phyloP scores from a whole-genome alignment of 2,113 vertebrate genomes.

The Protobothrops flavoviridis region DNA sequence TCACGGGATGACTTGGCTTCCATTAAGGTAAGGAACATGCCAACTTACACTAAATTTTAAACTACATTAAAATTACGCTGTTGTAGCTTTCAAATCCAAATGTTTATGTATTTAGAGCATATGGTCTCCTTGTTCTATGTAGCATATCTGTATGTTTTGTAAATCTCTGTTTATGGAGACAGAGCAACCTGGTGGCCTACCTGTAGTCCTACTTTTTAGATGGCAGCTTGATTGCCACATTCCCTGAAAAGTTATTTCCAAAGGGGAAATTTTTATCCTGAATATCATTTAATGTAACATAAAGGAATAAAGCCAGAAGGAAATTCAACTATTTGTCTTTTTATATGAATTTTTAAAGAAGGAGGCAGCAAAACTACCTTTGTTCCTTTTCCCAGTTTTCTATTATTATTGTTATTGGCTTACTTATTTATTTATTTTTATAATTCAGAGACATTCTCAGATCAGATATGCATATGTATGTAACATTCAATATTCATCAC shows the following conservation, averaged over 20 bases:
- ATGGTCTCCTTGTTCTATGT: not conserved
- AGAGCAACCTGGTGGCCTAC: not conserved
- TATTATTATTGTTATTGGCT: not conserved
- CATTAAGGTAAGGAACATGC: conserved; percentile 56
- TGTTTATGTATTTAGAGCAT: not conserved
- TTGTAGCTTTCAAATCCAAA: not conserved
- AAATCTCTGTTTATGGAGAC: not conserved
- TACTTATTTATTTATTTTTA: not conserved
- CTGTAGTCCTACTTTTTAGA: not conserved
- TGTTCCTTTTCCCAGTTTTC: not conserved
- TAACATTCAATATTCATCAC: not conserved
- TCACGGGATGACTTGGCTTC: not conserved
- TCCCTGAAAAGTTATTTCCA: not conserved
- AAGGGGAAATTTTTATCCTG: not conserved
- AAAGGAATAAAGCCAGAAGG: not conserved
- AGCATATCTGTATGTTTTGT: not conserved
- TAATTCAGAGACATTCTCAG: not conserved
- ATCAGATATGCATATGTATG: not conserved
- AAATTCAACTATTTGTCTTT: not conserved
- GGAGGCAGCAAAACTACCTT: not conserved
- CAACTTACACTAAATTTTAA: not conserved
- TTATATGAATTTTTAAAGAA: not conserved
- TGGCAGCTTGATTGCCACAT: not conserved
- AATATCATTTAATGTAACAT: not conserved
- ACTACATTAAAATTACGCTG: not conserved